These are phyloP conservation scores for Hydrocynus forskahlii DNA, from an alignment of 2,797 vertebrate species.

Conservation along the genomic window DNA sequence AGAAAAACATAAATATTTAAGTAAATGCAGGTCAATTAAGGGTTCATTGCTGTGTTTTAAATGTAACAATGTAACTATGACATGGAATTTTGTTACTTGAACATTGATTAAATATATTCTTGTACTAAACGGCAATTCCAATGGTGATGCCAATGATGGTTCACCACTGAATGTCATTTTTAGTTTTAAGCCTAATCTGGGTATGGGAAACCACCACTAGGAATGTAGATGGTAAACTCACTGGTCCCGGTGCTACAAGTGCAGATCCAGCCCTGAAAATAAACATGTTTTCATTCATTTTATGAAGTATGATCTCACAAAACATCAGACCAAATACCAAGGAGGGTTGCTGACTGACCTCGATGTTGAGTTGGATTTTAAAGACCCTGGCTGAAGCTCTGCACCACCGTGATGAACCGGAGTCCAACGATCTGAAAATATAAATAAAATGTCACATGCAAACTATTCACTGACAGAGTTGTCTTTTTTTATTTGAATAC, in stretches of 20 bases:
- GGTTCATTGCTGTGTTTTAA: too few species aligned
- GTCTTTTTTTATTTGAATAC: neutral
- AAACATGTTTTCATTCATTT: neutral
- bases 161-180: neutral
- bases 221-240: neutral
- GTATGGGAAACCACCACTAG: neutral
- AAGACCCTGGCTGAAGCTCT: conserved; percentile 40
- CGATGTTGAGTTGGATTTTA: conserved; percentile 49
- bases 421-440: conserved; percentile 46
- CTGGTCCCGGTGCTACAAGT: neutral
- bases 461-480: neutral
- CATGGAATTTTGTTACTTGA: too few species aligned
- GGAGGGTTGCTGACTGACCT: conserved; percentile 60
- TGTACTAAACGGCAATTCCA: too few species aligned
- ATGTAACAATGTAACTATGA: too few species aligned
- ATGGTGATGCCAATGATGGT: too few species aligned
- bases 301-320: neutral
- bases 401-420: conserved; percentile 30
- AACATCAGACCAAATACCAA: neutral
- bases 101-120: too few species aligned
- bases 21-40: too few species aligned
- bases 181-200: too few species aligned
- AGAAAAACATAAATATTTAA: too few species aligned
- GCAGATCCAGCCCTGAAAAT: conserved; percentile 23
- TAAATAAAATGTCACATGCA: conserved; percentile 30